Conservation (phyloP, 2,797 vertebrate species). For the Chelonia mydas region DNA sequence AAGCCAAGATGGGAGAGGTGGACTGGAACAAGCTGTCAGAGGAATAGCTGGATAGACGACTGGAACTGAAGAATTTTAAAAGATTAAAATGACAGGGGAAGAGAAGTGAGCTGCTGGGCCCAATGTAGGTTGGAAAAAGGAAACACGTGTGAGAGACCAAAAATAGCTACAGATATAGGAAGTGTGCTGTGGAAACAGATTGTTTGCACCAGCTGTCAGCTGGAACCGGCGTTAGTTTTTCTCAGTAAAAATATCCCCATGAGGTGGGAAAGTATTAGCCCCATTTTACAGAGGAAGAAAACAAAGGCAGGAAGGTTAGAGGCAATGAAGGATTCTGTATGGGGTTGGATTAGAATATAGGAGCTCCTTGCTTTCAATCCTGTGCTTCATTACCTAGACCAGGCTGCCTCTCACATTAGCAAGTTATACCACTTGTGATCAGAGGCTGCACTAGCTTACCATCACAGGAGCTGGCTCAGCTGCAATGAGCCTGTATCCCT, state of each 20-base stretch:
- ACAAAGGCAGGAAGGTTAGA: conserved; percentile 25
- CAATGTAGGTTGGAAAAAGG: conserved; percentile 59
- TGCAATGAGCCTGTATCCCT: background rate
- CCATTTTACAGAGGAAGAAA: background rate
- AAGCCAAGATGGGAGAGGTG: background rate
- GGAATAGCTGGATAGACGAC: accelerated
- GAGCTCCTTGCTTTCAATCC: accelerated
- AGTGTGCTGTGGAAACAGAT: conserved; percentile 51
- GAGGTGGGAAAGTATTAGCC: background rate
- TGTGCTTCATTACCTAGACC: background rate
- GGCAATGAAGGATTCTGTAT: background rate
- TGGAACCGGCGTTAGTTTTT: background rate
- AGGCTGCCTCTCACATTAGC: background rate
- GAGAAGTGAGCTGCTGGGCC: background rate
- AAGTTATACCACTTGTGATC: background rate
- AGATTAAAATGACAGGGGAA: conserved; percentile 23
- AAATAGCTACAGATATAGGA: conserved; percentile 59
- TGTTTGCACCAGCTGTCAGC: conserved; percentile 62
- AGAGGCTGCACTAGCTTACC: background rate
- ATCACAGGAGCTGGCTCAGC: background rate
- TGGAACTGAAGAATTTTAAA: background rate
- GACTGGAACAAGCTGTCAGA: conserved; percentile 9
- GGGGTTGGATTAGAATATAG: background rate
- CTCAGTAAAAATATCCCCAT: background rate
- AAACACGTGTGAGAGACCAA: conserved; percentile 62